These are phyloP conservation scores for Craterocephalus amniculus DNA, from an alignment of 2,797 vertebrate species.

Conservation along the genomic window DNA sequence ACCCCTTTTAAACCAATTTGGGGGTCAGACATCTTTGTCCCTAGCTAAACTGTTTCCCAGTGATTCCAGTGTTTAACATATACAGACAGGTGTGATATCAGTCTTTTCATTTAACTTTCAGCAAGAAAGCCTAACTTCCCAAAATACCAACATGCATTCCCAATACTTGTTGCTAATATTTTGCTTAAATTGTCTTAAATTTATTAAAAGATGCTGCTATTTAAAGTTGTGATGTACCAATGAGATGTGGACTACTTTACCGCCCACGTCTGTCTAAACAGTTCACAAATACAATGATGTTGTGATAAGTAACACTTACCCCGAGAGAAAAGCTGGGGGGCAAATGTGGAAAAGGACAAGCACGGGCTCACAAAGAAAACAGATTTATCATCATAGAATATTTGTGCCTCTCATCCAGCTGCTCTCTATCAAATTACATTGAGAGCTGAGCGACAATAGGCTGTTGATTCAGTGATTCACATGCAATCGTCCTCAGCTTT, in stretches of 20 bases:
- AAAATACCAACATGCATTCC: not conserved
- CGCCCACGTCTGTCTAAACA: not conserved
- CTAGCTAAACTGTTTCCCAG: not conserved
- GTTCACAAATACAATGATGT: conserved; percentile 3
- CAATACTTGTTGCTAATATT: not conserved
- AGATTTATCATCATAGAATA: conserved; percentile 29
- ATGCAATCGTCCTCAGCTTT: conserved; percentile 30
- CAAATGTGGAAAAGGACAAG: conserved; percentile 20
- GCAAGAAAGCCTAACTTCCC: not conserved
- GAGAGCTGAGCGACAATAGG: conserved; percentile 55
- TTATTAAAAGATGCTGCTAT: not conserved
- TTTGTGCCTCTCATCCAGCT: conserved; percentile 50
- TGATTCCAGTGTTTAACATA: not conserved
- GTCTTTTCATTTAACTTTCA: not conserved
- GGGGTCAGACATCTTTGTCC: not conserved
- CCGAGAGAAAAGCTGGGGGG: not conserved
- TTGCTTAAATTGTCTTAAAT: not conserved
- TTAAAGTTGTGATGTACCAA: not conserved
- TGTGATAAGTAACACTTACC: conserved; percentile 14
- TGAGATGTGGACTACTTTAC: not conserved
- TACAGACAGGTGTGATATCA: not conserved
- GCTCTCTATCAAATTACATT: conserved; percentile 61
- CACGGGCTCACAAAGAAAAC: conserved; percentile 24
- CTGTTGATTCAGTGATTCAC: conserved; percentile 64
- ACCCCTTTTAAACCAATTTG: too few relatives aligned